Evolutionary conservation across 2,888 invertebrate species (phyloP).

Genomic region (Clepsis dumicolana): DNA sequence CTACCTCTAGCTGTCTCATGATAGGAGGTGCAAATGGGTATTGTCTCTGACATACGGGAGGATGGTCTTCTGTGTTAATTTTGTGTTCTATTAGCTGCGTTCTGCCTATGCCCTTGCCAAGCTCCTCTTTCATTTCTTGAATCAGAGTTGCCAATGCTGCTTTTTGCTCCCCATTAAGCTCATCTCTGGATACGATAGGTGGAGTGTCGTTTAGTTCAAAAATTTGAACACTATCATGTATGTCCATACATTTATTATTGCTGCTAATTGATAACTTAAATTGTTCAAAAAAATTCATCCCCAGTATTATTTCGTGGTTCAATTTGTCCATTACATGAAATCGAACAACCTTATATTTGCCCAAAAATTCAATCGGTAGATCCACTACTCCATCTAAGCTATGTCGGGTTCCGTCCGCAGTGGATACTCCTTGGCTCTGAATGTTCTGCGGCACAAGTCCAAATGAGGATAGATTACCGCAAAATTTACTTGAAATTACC

Average conservation of each 20-base stretch:
- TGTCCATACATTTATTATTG: neutral
- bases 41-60: constrained; percentile 30
- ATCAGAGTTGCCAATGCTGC: neutral
- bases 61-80: neutral
- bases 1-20: constrained; percentile 17
- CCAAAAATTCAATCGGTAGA: neutral
- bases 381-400: neutral
- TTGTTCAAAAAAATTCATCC: neutral
- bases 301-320: neutral
- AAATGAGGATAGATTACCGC: neutral
- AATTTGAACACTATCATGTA: neutral
- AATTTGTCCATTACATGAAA: neutral
- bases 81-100: neutral
- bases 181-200: neutral
- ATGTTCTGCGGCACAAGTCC: neutral
- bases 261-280: neutral
- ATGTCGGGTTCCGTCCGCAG: neutral
- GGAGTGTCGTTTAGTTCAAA: neutral
- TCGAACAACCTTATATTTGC: neutral
- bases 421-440: neutral
- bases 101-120: neutral
- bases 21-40: constrained; percentile 31
- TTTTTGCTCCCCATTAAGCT: neutral
- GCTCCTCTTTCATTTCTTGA: neutral
- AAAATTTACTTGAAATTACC: neutral